phyloP scores from a whole-genome alignment of 1,140 invertebrate genomes.

The Phymastichus coffea region DNA sequence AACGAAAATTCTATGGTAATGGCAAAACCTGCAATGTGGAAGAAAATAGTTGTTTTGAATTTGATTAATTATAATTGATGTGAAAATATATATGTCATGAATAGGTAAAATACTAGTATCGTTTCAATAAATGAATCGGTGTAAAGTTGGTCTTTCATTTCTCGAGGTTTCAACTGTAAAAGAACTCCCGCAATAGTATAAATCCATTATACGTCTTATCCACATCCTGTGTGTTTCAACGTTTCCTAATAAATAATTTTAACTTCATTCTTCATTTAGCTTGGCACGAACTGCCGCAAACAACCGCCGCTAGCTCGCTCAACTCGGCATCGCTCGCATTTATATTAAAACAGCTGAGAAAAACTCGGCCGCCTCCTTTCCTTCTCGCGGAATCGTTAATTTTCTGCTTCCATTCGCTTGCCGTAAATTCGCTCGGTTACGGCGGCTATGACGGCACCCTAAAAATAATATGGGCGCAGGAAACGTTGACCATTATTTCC shows the following conservation, averaged over 20 bases:
- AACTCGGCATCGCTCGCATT: conserved; percentile 38
- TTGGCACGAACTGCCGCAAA: conserved; percentile 59
- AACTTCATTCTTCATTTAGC: conserved; percentile 59
- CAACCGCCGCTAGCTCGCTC: conserved; percentile 40
- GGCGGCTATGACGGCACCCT: conserved; percentile 37
- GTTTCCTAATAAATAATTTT: conserved; percentile 59
- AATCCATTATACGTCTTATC: conserved; percentile 56
- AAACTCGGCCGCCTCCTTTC: conserved; percentile 35
- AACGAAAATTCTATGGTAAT: too few relatives aligned
- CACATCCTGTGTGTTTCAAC: conserved; percentile 59
- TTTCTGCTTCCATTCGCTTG: conserved; percentile 59
- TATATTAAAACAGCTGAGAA: conserved; percentile 60
- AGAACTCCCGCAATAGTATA: too few relatives aligned
- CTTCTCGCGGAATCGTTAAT: conserved; percentile 53
- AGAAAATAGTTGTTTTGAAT: too few relatives aligned
- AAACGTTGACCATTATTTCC: conserved; percentile 55
- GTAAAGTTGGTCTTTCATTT: too few relatives aligned
- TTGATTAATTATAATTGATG: too few relatives aligned
- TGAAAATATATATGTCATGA: too few relatives aligned
- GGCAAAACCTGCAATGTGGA: too few relatives aligned
- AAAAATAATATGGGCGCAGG: conserved; percentile 57
- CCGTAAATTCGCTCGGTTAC: conserved; percentile 52
- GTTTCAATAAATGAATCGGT: too few relatives aligned
- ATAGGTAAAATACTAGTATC: too few relatives aligned
- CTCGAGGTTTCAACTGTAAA: too few relatives aligned